Base-by-base conservation (phyloP, 2,888 invertebrate genomes). In the Drosophila colorata region DNA sequence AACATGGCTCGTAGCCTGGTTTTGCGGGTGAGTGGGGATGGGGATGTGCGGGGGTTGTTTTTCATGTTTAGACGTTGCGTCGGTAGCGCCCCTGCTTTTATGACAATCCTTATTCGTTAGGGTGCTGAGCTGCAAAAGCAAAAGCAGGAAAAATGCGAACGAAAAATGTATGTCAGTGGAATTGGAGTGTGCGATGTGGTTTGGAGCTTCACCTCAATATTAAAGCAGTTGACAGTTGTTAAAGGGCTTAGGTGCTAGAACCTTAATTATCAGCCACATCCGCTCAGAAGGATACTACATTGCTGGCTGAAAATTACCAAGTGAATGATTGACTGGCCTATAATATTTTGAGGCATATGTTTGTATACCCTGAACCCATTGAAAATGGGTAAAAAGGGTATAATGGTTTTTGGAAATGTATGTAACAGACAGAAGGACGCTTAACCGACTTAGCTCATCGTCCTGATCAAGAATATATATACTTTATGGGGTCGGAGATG, bases 171-270 rank as follows among this genome's bases (percentile, higher is more conserved):
- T 82, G 79, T 75, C 82, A 84, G 61, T 49, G 40, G 53, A 58
- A 13, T 48, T 33, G 47, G 47, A 28, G 35, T 33, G 41, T 48
- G 51, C 46, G 47, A 48, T 55, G 31, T 44, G 14, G 25, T 25
- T 40, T 31, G 20, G 25, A 38, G 41, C 48, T 64, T 46, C 51
- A 69, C 59, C 74, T 75, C 72, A 78, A 78, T 78, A 61, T 73
- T 73, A 74, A 88, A 76, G 61, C 66, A 72, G 74, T 82, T 88
- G 82, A 70, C 78, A 80, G 58, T 74, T 69, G 65, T 37, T 25
- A 33, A 14, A 20, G 13, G 16, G 31, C 25, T 40, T 18, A 6
- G 35, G 20, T 14, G 16, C 11, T 25, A 18, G 4, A 18, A 18
- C 28, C 28, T 51, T 40, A 57, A 49, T 43, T 38, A 16, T 28